Evolutionary conservation across 2,888 invertebrate species (phyloP), one percentile per base, ranked within the genome.

Genomic region (Plemyria rubiginata): DNA sequence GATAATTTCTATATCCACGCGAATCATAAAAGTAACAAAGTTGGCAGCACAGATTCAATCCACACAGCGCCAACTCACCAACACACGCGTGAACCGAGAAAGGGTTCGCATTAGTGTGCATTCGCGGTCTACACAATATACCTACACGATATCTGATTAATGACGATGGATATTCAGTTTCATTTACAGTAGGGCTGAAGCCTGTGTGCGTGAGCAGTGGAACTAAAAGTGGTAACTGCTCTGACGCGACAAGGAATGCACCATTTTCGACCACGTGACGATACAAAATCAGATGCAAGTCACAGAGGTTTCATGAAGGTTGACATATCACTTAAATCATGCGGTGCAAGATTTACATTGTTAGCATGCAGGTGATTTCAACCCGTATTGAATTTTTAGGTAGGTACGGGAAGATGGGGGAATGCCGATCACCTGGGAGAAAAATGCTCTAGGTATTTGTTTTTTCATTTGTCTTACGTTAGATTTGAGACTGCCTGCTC

Each of bases 161-260:
- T 81, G 77, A 75, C 75, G 77, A 72, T 73, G 72, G 74, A 70
- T 78, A 78, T 80, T 76, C 74, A 70, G 70, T 60, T 50, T 56
- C 65, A 60, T 64, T 57, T 66, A 66, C 54, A 66, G 59, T 55
- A 56, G 56, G 64, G 55, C 46, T 64, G 50, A 49, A 49, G 54
- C 41, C 71, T 70, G 72, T 74, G 71, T 70, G 73, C 72, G 74
- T 70, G 68, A 69, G 70, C 70, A 74, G 75, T 82, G 79, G 74
- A 73, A 78, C 78, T 83, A 83, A 81, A 85, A 77, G 79, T 85
- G 85, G 84, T 84, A 84, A 81, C 76, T 77, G 78, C 74, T 69
- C 73, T 79, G 79, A 85, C 83, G 81, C 80, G 85, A 81, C 82
- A 72, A 66, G 76, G 77, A 75, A 74, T 78, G 72, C 56, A 57